Conservation (phyloP, 2,888 invertebrate species). For the Lordiphosa fenestrarum region DNA sequence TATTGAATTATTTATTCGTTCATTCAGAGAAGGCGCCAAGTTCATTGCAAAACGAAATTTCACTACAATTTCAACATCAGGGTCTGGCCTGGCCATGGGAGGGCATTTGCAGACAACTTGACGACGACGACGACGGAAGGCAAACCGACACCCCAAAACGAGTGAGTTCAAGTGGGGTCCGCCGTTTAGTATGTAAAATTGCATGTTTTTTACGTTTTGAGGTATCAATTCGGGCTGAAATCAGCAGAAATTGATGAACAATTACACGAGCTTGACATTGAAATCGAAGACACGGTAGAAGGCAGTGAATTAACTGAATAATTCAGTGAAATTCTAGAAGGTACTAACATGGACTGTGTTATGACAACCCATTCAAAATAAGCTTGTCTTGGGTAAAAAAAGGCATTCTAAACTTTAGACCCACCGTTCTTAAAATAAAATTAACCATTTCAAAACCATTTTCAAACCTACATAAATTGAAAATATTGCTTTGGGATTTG, state of each 20-base stretch:
- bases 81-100: slow-evolving; percentile 7
- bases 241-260: slow-evolving; percentile 40
- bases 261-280: slow-evolving; percentile 55
- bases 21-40: slow-evolving; percentile 4
- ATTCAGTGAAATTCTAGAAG: neutral
- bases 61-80: slow-evolving; percentile 31
- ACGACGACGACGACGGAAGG: slow-evolving; percentile 49
- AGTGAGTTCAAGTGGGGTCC: slow-evolving; percentile 22
- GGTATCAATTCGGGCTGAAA: slow-evolving; percentile 27
- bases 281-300: slow-evolving; percentile 37
- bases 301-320: slow-evolving; percentile 1
- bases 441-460: no score
- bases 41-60: slow-evolving; percentile 10
- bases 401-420: no score
- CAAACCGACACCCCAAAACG: slow-evolving; percentile 48
- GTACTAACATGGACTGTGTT: no score
- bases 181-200: slow-evolving; percentile 31
- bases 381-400: no score
- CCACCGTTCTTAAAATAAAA: no score
- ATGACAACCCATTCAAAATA: no score
- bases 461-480: no score
- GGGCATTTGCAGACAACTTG: slow-evolving; percentile 36
- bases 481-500: no score
- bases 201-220: slow-evolving; percentile 42
- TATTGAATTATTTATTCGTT: slow-evolving; percentile 13